Evolutionary conservation across 2,888 invertebrate species (phyloP), one percentile per base, ranked within the genome.

Genomic region (Euspilapteryx auroguttella): DNA sequence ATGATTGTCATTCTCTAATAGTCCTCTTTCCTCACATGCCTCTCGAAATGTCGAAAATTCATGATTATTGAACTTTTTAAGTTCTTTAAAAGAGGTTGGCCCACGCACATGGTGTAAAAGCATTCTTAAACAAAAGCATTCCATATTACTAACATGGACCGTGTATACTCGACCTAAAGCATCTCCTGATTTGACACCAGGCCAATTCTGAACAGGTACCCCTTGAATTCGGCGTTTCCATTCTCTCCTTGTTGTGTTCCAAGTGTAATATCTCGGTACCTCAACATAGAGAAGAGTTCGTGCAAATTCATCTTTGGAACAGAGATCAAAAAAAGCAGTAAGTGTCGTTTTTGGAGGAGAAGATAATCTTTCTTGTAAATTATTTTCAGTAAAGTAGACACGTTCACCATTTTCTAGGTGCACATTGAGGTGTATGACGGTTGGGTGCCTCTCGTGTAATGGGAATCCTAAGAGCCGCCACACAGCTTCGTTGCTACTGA

Each of bases 31-130:
- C n/a, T n/a, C n/a, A n/a, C n/a, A n/a, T n/a, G n/a, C n/a, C n/a
- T 12, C n/a, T 17, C 44, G 33, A 33, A 42, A 59, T 10, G 49
- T 51, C 24, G 24, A 26, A 32, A 35, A 33, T 12, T 39, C 23
- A 14, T 32, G 32, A 12, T 45, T 44, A 28, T 52, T 34, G 8
- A 52, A 38, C 10, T 37, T 56, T 40, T 40, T 45, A 17, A 55
- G 35, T 30, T 37, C 34, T 25, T 24, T 39, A 26, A 38, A 40
- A 22, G 11, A 30, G 7, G 37, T 39, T 15, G 39, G 38, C 12
- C 38, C 38, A 12, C 25, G 33, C 25, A 42, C 29, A 22, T 24
- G 24, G 28, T 34, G 23, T 14, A 42, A 28, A 6, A 43, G 36
- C 35, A 44, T 29, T 30, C 41, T 35, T 27, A 42, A 32, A 37